phyloP scores from a whole-genome alignment of 2,113 vertebrate species.

The Perccottus glenii region DNA sequence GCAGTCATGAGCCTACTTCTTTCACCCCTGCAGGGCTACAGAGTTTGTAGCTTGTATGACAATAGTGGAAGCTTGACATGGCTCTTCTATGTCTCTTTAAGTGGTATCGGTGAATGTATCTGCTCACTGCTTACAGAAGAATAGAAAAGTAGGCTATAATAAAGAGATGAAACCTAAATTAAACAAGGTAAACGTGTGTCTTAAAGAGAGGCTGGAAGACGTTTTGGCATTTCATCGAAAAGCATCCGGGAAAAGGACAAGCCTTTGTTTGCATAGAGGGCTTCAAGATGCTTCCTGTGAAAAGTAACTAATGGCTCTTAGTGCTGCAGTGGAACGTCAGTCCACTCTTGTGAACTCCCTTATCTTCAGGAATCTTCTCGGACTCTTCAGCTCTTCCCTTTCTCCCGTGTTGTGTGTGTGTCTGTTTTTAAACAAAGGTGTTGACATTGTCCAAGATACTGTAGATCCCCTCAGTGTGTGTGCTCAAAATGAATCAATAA shows the following conservation, averaged over 20 bases:
- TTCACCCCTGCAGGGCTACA: not conserved
- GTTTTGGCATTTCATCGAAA: not conserved
- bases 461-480: too few species aligned
- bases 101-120: too few species aligned
- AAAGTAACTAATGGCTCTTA: conserved; percentile 1
- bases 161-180: not conserved
- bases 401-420: not conserved
- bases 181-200: not conserved
- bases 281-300: conserved; percentile 1
- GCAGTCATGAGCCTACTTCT: conserved; percentile 33
- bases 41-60: not conserved
- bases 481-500: too few species aligned
- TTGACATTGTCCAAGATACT: too few species aligned
- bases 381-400: not conserved
- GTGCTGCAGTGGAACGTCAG: not conserved
- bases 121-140: too few species aligned
- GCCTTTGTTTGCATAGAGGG: not conserved
- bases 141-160: too few species aligned
- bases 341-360: not conserved
- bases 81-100: not conserved
- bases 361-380: not conserved
- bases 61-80: too few species aligned
- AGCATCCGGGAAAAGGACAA: not conserved
- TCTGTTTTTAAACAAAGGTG: too few species aligned
- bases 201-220: too few species aligned